A percentile compares a stretch with the other conserved stretches of the same genome.
phyloP scores from a whole-genome alignment of 2,113 vertebrate species.

The Capreolus pygargus region DNA sequence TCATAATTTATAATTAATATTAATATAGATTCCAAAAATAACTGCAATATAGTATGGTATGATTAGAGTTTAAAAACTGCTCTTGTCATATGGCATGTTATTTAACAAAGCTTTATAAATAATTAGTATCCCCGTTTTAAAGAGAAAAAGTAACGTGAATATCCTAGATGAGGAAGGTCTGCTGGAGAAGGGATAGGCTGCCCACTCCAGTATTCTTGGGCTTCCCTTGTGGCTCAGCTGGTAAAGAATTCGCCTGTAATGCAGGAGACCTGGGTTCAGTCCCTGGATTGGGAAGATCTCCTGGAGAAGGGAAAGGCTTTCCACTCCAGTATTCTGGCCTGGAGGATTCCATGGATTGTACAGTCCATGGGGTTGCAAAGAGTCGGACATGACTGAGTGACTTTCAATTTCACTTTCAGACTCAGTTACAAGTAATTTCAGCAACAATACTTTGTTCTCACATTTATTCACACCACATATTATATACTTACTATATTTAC shows the following conservation, averaged over 20 bases:
- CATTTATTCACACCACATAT: not conserved
- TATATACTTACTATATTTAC: not conserved
- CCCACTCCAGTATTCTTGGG: not conserved
- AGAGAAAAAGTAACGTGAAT: not conserved
- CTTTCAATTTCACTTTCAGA: not conserved
- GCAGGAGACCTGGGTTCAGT: not conserved
- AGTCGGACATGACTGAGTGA: fast-evolving
- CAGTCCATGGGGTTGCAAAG: not conserved
- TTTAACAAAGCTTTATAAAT: slow-evolving; percentile 3
- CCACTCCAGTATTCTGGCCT: not conserved
- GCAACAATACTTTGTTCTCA: not conserved
- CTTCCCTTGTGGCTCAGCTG: not conserved
- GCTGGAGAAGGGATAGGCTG: not conserved
- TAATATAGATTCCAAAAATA: not conserved
- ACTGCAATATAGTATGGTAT: not conserved
- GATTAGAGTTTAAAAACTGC: not conserved
- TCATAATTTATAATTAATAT: slow-evolving; percentile 7
- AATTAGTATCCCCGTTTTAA: not conserved
- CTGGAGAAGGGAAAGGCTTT: not conserved
- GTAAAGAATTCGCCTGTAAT: not conserved
- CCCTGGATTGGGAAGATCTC: not conserved
- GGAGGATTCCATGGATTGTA: not conserved
- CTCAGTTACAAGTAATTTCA: not conserved
- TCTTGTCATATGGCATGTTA: not conserved
- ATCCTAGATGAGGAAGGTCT: not conserved